These are phyloP conservation scores for Crossocerus cetratus DNA, from an alignment of 2,888 invertebrate species.

Conservation along the genomic window DNA sequence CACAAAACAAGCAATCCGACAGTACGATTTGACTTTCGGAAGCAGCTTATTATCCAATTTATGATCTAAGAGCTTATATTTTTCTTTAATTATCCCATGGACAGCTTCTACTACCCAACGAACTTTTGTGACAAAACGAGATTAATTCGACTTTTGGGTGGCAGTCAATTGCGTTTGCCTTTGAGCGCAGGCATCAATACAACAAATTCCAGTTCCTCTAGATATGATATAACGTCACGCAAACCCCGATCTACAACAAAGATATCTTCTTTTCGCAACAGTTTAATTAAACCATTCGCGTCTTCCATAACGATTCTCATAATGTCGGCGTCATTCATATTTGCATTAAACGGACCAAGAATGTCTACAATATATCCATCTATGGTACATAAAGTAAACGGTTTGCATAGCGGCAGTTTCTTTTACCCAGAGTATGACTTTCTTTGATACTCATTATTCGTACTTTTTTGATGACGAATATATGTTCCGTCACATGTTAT, in stretches of 20 bases:
- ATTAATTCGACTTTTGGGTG: constrained; percentile 52
- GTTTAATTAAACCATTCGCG: constrained; percentile 38
- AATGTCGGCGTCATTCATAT: constrained; percentile 57
- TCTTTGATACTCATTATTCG: too few species aligned
- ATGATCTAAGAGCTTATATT: too few species aligned
- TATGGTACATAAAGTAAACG: constrained; percentile 59
- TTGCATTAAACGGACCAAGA: constrained; percentile 49
- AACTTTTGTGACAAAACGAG: too few species aligned
- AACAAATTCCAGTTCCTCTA: constrained; percentile 26
- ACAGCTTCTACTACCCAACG: constrained; percentile 49
- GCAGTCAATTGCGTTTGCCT: constrained; percentile 43
- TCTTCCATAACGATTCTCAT: constrained; percentile 47
- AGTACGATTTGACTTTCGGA: not conserved
- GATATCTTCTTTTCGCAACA: constrained; percentile 47
- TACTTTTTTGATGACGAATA: constrained; percentile 48
- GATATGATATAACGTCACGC: constrained; percentile 41
- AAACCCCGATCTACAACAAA: constrained; percentile 60
- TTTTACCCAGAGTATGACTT: constrained; percentile 55
- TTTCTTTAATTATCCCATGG: too few species aligned
- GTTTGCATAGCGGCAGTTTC: constrained; percentile 57
- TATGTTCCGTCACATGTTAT: constrained; percentile 51
- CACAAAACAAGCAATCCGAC: not conserved
- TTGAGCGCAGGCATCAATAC: too few species aligned
- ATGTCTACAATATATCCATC: constrained; percentile 55
- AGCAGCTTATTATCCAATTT: not conserved